Evolutionary conservation across 2,888 invertebrate genomes (phyloP), one percentile per base, ranked within the genome.

Genomic region (Andrena marginata): DNA sequence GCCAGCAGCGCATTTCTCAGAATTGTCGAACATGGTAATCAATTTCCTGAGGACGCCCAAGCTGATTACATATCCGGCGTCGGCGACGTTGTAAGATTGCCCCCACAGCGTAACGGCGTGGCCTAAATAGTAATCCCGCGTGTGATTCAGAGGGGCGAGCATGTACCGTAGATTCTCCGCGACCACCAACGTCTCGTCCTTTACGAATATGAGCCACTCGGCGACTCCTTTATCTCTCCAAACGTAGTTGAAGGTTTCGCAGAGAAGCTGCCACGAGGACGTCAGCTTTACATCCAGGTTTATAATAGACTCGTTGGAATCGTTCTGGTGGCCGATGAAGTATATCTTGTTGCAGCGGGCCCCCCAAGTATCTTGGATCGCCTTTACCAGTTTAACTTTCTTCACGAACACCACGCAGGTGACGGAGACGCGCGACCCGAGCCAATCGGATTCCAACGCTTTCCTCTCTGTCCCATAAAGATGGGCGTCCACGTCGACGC

Each of bases 1-100:
- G 71, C 95, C 94, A 5, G 92, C 88, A n/a, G 91, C 85, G 90
- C 96, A 96, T 56, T 93, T 92, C 42, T 94, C 90, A 0, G 93
- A 88, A n/a, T 90, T 92, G 80, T 94, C 92, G 85, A 95, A 94
- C 77, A 91, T 93, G 10, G 92, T 85, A n/a, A 94, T 89, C 29
- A 96, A 89, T 59, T 92, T 92, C 7, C 84, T 73, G 49, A 96
- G 85, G 31, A 94, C 93, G n/a, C 94, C 95, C 87, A 90, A 92
- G 89, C 96, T 96, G 60, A 96, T 91, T 74, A 95, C 95, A 90
- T 95, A 96, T 35, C 96, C 96, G 59, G 96, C 95, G 84, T 95
- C 93, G 2, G 95, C 95, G 6, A 94, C 92, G 90, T 96, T 96
- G 81, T 95, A 96, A 29, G 93, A 89, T 65, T 94, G 94, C 35